Base-by-base conservation (phyloP, 1,140 invertebrate genomes). In the Listronotus oregonensis region DNA sequence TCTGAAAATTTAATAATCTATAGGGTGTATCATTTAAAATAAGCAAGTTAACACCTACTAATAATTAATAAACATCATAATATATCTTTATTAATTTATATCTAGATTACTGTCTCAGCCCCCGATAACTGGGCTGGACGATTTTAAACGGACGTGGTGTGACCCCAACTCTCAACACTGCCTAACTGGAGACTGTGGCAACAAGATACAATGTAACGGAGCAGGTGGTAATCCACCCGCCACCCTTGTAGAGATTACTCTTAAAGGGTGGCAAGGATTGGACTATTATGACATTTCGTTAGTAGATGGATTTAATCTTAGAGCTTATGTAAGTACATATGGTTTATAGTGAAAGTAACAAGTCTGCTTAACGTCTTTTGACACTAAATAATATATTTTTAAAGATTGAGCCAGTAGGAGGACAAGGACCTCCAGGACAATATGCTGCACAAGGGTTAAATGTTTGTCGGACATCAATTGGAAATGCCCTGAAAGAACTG, bases 201-300 rank as follows among this genome's bases (percentile, higher is more conserved):
- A 77, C 62, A 69, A 69, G 43, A 21, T 82, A n/a, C 59, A 81
- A 64, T 83, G 81, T 64, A 68, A 70, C 17, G 81, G 82, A 21
- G 72, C 71, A 12, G 79, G 81, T 12, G 82, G 82, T n/a, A 67
- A 62, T 8, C 80, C 82, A 0, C 82, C 82, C 7, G 80, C 74
- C 10, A 77, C 80, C 39, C 65, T 83, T 1, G 80, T 80, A 1
- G 81, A 82, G 70, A 78, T 82, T 34, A 82, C 79, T 0, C 72
- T 83, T 27, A 74, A 75, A 51, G 78, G 74, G 14, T 59, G 49
- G 8, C 67, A 64, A 50, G 73, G 75, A 54, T 27, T 76, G 10
- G 81, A 83, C 68, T 82, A 73, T 63, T 83, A 83, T 59, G 80
- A 82, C 58, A 73, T 82, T 42, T 80, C 79, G 21, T 65, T 82